Evolutionary conservation across 1,140 invertebrate genomes (phyloP).

Genomic region (Euura lappo): DNA sequence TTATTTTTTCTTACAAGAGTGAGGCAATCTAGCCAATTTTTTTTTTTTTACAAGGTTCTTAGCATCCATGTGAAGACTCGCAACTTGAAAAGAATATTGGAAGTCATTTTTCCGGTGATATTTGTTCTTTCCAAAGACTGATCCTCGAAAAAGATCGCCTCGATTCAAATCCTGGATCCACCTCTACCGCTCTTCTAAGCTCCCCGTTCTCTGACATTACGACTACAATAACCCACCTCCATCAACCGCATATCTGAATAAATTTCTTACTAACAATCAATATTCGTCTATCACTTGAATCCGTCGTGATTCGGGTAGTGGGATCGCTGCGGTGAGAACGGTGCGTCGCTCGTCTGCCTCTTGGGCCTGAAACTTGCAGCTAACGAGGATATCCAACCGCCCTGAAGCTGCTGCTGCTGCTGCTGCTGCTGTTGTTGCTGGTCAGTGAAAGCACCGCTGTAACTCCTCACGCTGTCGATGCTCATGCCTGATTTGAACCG

Average conservation of each 20-base stretch:
- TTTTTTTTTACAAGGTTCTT: not conserved
- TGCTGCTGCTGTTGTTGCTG: conserved; percentile 36
- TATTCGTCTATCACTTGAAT: conserved; percentile 49
- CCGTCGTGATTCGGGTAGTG: conserved; percentile 42
- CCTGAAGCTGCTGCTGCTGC: conserved; percentile 35
- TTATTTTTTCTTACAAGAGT: too few relatives aligned
- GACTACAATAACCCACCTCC: not conserved
- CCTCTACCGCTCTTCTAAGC: too few relatives aligned
- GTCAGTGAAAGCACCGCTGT: conserved; percentile 53
- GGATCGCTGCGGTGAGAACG: conserved; percentile 29
- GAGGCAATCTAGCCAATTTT: not conserved
- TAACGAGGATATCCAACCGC: conserved; percentile 55
- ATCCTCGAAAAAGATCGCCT: too few relatives aligned
- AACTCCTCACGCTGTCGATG: conserved; percentile 52
- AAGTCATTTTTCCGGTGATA: too few relatives aligned
- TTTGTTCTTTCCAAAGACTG: too few relatives aligned
- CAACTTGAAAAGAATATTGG: too few relatives aligned
- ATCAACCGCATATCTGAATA: not conserved
- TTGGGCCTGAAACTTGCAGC: conserved; percentile 55
- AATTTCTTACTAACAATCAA: too few relatives aligned
- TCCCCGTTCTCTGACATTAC: not conserved
- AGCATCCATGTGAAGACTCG: not conserved
- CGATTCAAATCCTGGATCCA: too few relatives aligned
- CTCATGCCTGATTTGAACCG: conserved; percentile 57
- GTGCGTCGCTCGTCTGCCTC: conserved; percentile 39